Evolutionary conservation across 2,888 invertebrate species (phyloP).

Genomic region (Pandemis heparana): DNA sequence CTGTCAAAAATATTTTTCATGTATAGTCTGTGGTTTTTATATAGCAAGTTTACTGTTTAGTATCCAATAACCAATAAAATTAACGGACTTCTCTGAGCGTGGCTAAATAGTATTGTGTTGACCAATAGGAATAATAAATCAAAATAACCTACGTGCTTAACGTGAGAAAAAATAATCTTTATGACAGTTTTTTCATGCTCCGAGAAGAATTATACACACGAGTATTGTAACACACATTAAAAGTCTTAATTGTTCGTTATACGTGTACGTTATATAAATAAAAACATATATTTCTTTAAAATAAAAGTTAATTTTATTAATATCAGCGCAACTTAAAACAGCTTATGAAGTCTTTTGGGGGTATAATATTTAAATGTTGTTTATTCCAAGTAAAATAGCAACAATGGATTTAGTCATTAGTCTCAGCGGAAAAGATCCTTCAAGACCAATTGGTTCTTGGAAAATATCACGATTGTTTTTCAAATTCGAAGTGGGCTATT

Average conservation of each 20-base stretch:
- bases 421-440: neutral
- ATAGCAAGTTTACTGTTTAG: too few relatives aligned
- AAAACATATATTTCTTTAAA: too few relatives aligned
- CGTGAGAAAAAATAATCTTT: conserved; percentile 5
- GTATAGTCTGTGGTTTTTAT: too few relatives aligned
- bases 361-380: too few relatives aligned
- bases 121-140: neutral
- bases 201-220: neutral
- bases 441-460: neutral
- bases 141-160: conserved; percentile 4
- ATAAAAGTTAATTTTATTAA: too few relatives aligned
- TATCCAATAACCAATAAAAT: too few relatives aligned
- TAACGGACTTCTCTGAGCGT: neutral
- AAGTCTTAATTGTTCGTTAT: neutral
- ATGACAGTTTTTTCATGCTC: neutral
- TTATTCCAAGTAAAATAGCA: neutral
- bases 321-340: too few relatives aligned
- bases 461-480: neutral
- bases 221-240: neutral
- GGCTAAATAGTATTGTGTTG: too few relatives aligned
- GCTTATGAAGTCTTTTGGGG: too few relatives aligned
- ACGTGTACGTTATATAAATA: neutral
- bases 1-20: too few relatives aligned
- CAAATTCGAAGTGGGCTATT: neutral
- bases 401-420: neutral